Percentiles rank a stretch among this genome's conserved stretches.
Conservation (phyloP, 2,888 invertebrate genomes). For the Xylota sylvarum region DNA sequence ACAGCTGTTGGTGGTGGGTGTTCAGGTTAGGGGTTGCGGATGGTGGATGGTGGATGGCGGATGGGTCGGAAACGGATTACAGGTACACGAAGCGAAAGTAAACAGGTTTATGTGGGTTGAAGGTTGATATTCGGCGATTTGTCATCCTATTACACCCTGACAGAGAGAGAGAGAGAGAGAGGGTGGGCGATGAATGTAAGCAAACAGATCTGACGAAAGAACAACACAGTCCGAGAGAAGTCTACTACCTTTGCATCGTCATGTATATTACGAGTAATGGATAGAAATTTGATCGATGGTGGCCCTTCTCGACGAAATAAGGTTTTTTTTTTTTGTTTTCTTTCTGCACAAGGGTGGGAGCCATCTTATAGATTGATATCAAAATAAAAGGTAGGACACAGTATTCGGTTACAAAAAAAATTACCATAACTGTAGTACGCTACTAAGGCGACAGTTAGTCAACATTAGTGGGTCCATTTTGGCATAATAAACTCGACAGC, state of each 20-base stretch:
- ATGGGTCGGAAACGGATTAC: slow-evolving; percentile 43
- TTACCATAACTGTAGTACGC: slow-evolving; percentile 46
- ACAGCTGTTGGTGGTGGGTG: slow-evolving; percentile 24
- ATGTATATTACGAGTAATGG: slow-evolving; percentile 50
- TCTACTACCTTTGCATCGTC: slow-evolving; percentile 27
- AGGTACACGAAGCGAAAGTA: slow-evolving; percentile 31
- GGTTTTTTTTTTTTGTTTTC: slow-evolving; percentile 9
- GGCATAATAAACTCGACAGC: slow-evolving; percentile 18
- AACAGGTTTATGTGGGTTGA: slow-evolving; percentile 26
- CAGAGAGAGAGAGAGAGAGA: background rate
- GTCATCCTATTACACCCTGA: slow-evolving; percentile 52
- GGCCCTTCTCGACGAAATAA: slow-evolving; percentile 28
- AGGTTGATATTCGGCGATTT: slow-evolving; percentile 60
- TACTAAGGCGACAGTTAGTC: slow-evolving; percentile 52
- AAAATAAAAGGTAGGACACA: slow-evolving; percentile 47
- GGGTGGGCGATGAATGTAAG: background rate
- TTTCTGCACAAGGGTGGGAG: slow-evolving; percentile 36
- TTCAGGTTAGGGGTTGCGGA: background rate
- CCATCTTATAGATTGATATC: slow-evolving; percentile 62
- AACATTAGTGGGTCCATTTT: slow-evolving; percentile 42
- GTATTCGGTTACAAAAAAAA: slow-evolving; percentile 27
- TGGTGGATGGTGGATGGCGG: background rate
- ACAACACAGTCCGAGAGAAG: slow-evolving; percentile 25
- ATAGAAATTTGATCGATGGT: slow-evolving; percentile 72
- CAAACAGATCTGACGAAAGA: slow-evolving; percentile 26